phyloP scores from a whole-genome alignment of 2,888 invertebrate genomes.

The Polietes domitor region DNA sequence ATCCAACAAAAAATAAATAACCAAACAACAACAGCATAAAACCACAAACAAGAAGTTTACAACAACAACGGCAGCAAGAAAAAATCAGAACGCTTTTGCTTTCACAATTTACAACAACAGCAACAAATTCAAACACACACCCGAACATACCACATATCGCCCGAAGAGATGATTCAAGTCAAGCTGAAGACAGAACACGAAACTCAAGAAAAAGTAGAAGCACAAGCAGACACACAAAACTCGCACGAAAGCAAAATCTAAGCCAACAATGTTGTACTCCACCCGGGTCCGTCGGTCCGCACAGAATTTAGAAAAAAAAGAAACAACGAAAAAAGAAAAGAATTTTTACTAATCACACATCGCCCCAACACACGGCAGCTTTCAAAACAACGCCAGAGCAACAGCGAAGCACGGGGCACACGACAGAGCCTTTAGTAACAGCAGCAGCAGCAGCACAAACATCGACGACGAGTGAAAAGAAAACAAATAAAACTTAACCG shows the following conservation, averaged over 20 bases:
- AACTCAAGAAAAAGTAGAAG: conserved; percentile 61
- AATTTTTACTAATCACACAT: conserved; percentile 48
- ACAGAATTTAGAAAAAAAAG: conserved; percentile 1
- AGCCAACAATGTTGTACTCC: background rate
- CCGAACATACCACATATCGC: background rate
- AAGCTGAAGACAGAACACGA: conserved; percentile 61
- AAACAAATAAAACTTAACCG: conserved; percentile 56
- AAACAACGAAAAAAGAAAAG: conserved; percentile 32
- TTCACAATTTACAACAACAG: conserved; percentile 66
- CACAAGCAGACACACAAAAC: conserved; percentile 27
- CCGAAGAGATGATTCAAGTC: conserved; percentile 18
- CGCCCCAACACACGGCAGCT: conserved; percentile 31
- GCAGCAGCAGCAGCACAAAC: conserved; percentile 3
- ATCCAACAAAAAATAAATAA: conserved; percentile 46
- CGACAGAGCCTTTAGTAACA: conserved; percentile 33
- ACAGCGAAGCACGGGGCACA: background rate
- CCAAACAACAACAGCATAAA: conserved; percentile 41
- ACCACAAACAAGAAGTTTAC: conserved; percentile 45
- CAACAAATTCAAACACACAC: background rate
- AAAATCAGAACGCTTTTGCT: conserved; percentile 70
- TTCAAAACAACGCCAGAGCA: conserved; percentile 4
- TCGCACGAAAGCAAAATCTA: conserved; percentile 62
- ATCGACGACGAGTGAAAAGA: conserved; percentile 1
- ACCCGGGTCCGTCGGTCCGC: background rate
- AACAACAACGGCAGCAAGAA: conserved; percentile 52